Base-by-base conservation (phyloP, 2,113 vertebrate genomes). In the Leptobrachium ailaonicum region DNA sequence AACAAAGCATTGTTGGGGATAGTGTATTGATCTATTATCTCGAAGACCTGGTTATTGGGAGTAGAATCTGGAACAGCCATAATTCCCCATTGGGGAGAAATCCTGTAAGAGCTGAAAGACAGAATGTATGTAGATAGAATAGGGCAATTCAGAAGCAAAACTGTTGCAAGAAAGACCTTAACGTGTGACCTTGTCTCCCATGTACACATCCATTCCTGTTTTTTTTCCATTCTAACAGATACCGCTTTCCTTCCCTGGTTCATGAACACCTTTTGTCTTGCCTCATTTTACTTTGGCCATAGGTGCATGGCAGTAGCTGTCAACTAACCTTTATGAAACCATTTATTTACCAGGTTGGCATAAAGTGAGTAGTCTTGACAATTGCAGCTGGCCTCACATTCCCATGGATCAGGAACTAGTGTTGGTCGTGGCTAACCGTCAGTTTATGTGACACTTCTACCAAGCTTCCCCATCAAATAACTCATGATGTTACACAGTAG, bases 231-330 rank as follows among this genome's bases (percentile, higher is more conserved):
- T 12, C 56, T 68, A 42, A 69, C 20, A n/a, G 6, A 42, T 75
- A 53, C 66, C 47, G 14, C 53, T 77, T 56, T 41, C 64, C 50
- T 53, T 7, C 58, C 20, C 64, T 62, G 64, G 63, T 62, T 80
- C 45, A 54, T 67, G 63, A 54, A 66, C 62, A 54, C 70, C 70
- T 56, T 2, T 41, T 67, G 75, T 76, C 47, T 8, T 62, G 10
- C 62, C 47, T 75, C 64, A 60, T 81, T 44, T 45, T 54, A 41
- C 64, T 75, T 54, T 69, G 53, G 41, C 74, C 78, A 67, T 60
- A 63, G 43, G 72, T 75, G 79, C 71, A 75, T 74, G 71, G 66
- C 79, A 62, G 20, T 81, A 56, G 56, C 47, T 74, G 64, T 81
- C 73, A 32, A 43, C 42, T 64, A n/a, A 66, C 47, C 47, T 71